These are phyloP conservation scores for Crocidura indochinensis DNA, from an alignment of 2,797 vertebrate species.

Conservation along the genomic window DNA sequence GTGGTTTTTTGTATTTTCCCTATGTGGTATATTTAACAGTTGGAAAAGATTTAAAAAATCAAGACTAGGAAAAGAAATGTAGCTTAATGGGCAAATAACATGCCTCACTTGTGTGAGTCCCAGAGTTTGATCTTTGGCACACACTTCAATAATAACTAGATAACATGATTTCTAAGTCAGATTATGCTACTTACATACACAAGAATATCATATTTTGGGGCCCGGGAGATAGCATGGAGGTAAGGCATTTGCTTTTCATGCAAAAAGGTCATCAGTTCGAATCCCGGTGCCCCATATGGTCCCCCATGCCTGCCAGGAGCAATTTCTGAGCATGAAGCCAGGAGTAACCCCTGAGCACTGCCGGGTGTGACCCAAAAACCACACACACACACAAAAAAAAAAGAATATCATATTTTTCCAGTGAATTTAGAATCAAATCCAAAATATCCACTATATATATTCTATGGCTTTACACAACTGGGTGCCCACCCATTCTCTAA, in stretches of 20 bases:
- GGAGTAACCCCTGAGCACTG: too few relatives aligned
- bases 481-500: neutral
- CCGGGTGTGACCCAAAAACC: too few relatives aligned
- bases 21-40: neutral
- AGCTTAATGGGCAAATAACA: too few relatives aligned
- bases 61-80: neutral
- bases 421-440: neutral
- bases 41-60: conserved; percentile 20
- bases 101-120: too few relatives aligned
- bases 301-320: too few relatives aligned
- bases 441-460: neutral
- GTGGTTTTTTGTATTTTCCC: neutral
- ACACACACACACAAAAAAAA: too few relatives aligned
- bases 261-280: too few relatives aligned
- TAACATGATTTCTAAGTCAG: conserved; percentile 4
- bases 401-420: neutral
- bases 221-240: too few relatives aligned
- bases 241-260: too few relatives aligned
- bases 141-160: neutral
- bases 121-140: too few relatives aligned
- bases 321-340: too few relatives aligned
- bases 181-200: neutral
- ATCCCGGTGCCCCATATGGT: too few relatives aligned
- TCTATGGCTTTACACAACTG: neutral
- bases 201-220: neutral